A percentile compares a stretch with the other conserved stretches of the same genome.
Conservation (phyloP, 2,888 invertebrate genomes). For the Hydropsyche betteni region DNA sequence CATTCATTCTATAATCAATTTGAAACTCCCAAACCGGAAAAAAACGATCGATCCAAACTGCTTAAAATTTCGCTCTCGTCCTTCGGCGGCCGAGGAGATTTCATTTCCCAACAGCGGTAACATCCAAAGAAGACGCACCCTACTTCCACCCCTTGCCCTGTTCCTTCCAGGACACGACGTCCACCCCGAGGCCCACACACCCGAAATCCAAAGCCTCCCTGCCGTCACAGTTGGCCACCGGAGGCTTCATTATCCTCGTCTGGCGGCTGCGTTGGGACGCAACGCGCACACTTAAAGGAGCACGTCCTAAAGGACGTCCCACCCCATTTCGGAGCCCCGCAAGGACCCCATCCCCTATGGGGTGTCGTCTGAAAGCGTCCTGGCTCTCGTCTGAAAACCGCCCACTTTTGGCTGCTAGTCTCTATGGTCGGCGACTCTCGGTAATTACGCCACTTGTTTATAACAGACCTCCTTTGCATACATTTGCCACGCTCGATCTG, state of each 20-base stretch:
- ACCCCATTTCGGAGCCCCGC: background rate
- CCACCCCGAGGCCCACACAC: background rate
- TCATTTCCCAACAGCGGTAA: too few species aligned
- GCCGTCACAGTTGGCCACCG: constrained; percentile 32
- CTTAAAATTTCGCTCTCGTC: too few species aligned
- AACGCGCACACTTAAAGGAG: constrained; percentile 36
- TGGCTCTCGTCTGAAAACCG: background rate
- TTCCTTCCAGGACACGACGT: too few species aligned
- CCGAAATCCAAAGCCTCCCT: too few species aligned
- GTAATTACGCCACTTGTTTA: constrained; percentile 35
- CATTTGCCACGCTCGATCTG: constrained; percentile 14
- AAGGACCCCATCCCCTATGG: too few species aligned
- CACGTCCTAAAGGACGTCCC: constrained; percentile 37
- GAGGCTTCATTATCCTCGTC: constrained; percentile 45
- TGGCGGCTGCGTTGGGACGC: constrained; percentile 30
- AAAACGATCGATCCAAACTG: too few species aligned
- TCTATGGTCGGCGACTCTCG: background rate
- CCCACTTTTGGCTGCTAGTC: background rate
- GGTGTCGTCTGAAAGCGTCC: too few species aligned
- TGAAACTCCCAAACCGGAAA: too few species aligned
- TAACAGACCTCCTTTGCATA: constrained; percentile 8
- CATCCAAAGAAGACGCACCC: too few species aligned
- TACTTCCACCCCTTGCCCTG: too few species aligned
- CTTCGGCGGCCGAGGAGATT: too few species aligned
- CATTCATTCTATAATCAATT: too few species aligned